Base-by-base conservation (phyloP, 1,140 invertebrate species). In the Drosophila albomicans region DNA sequence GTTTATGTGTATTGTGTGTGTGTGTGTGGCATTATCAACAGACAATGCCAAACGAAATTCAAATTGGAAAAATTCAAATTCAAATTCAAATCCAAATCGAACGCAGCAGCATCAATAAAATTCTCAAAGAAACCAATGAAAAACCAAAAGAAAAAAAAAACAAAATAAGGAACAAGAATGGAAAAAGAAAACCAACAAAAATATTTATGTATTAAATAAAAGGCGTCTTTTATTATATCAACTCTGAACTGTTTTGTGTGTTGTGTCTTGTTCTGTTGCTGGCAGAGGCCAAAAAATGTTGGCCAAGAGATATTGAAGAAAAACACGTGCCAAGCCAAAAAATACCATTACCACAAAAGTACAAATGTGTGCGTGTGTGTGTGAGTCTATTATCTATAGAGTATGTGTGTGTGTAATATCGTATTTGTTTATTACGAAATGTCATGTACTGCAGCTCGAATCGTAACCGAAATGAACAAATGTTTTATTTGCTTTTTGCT, bases 11-110 rank as follows among this genome's bases (percentile, higher is more conserved):
- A 20, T 11, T 15, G 15, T 69, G 20, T 48, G 32, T 63, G 58
- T 64, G 51, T 66, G 51, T 66, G 54, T 90, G 74, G 81, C 81
- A 87, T 70, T 57, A 67, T 90, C 56, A 81, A 89, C 78, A 91
- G 81, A 90, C 82, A 90, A 89, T 57, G 84, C 84, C 84, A 81
- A 90, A 89, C 85, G 86, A 91, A 88, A 86, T 87, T 86, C 71
- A 88, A 87, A 81, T 81, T 79, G 79, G 57, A 86, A 86, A 51
- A 51, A 79, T 86, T 51, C 56, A 82, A 88, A 88, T 86, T 51
- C 48, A 82, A 88, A 88, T 81, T 80, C 72, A 87, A 88, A 82
- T 78, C 84, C 86, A 88, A 89, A 87, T 89, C 87, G 87, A 90
- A 89, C 85, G 84, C 84, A 88, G 84, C 84, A 88, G 84, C 84